Base-by-base conservation (phyloP, 1,140 invertebrate genomes). In the Bombus difficillimus region DNA sequence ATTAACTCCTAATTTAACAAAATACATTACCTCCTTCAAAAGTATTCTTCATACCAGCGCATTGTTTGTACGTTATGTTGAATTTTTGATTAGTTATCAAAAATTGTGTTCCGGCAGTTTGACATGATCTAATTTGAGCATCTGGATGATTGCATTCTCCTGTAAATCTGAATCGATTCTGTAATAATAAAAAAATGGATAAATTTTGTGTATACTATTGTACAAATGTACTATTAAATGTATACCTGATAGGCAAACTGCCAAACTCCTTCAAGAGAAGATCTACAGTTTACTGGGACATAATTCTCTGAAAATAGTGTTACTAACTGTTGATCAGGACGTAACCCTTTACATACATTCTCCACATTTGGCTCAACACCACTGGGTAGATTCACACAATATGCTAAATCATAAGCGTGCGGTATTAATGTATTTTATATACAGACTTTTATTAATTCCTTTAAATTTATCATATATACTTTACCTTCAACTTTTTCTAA, bases 41-140 rank as follows among this genome's bases (percentile, higher is more conserved):
- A 6, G 98, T 99, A 59, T 97, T 98, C 62, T 96, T 96, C 96
- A 98, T 97, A 73, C 97, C 98, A 73, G 96, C 94, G 94, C 99
- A 99, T 92, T 97, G 97, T 85, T 97, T 97, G 93, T 99, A 99
- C 13, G 98, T 98, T 81, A 99, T 98, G 91, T 98, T 98, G 91
- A 99, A 99, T 92, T 99, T 99, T 93, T 99, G 98, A 96, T 99
- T 99, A 47, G 98, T 98, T 88, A 99, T 99, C 66, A 99, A 97
- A 94, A 99, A 99, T 94, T 99, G 98, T 25, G 98, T 98, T 83
- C 99, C 99, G 59, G 99, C 98, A 25, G 97, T 98, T 95, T 99
- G 99, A 95, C 99, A 99, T 0, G 99, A 99, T 91, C 97, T 97
- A 86, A 99, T 98, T 90, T 97, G 97, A 10, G 98, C 98, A 94